Evolutionary conservation across 1,140 invertebrate species (phyloP).

Genomic region (Apocrypta bakeri): DNA sequence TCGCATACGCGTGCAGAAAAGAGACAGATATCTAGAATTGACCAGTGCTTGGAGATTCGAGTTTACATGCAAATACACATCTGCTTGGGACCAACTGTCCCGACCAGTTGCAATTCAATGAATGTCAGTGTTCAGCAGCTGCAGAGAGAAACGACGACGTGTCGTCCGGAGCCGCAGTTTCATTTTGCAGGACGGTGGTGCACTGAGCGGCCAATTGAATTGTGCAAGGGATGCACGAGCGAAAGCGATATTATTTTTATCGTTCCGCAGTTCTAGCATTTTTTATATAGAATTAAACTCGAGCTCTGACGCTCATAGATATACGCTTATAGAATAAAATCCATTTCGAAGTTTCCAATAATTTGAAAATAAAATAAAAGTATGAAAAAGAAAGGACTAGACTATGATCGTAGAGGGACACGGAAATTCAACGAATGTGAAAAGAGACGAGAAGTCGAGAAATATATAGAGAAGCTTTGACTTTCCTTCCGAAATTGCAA

Average conservation of each 20-base stretch:
- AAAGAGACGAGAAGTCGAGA: too few species aligned
- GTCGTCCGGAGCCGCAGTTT: neutral
- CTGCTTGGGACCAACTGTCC: conserved; percentile 26
- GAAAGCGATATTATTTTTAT: conserved; percentile 26
- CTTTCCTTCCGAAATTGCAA: neutral
- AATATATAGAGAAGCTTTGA: neutral
- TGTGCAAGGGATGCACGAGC: neutral
- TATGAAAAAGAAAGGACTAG: too few species aligned
- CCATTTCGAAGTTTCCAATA: too few species aligned
- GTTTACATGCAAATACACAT: conserved; percentile 46
- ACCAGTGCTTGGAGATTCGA: conserved; percentile 8
- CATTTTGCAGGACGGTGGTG: neutral
- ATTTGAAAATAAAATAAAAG: too few species aligned
- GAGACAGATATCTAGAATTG: neutral
- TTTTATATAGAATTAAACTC: neutral
- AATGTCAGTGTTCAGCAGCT: conserved; percentile 16
- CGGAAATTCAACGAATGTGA: too few species aligned
- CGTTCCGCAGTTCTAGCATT: neutral
- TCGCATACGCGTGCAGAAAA: neutral
- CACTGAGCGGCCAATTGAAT: conserved; percentile 17
- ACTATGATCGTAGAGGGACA: too few species aligned
- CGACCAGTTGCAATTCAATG: conserved; percentile 30
- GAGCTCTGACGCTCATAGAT: too few species aligned
- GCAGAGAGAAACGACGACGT: neutral
- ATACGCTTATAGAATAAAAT: too few species aligned